These are phyloP conservation scores for Cyprinodon tularosa DNA, from an alignment of 2,113 vertebrate genomes.

Conservation along the genomic window DNA sequence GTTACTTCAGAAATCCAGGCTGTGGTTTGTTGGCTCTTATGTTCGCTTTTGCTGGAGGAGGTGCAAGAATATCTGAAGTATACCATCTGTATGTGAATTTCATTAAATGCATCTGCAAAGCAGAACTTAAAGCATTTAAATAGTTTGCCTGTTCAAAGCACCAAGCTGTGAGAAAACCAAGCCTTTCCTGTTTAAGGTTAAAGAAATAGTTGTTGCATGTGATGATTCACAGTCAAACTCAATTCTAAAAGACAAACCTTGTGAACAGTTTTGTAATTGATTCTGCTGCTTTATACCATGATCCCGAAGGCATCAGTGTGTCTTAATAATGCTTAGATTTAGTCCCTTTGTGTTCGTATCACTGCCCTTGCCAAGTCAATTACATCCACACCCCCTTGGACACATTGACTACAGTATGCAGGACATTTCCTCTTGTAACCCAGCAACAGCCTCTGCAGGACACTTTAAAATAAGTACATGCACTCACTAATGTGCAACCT, in stretches of 20 bases:
- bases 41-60: background rate
- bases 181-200: background rate
- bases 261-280: slow-evolving; percentile 24
- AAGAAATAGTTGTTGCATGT: background rate
- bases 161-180: background rate
- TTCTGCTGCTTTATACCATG: slow-evolving; percentile 28
- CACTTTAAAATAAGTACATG: slow-evolving; percentile 34
- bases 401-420: slow-evolving; percentile 65
- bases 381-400: slow-evolving; percentile 46
- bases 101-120: slow-evolving; percentile 43
- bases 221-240: slow-evolving; percentile 1
- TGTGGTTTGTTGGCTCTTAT: background rate
- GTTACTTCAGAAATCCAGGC: background rate
- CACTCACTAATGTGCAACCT: background rate
- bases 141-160: background rate
- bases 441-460: slow-evolving; percentile 68
- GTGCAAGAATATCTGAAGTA: background rate
- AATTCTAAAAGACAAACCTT: slow-evolving; percentile 22
- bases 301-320: slow-evolving; percentile 6
- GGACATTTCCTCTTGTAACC: slow-evolving; percentile 75
- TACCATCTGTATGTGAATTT: slow-evolving; percentile 34
- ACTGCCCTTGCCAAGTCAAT: slow-evolving; percentile 69
- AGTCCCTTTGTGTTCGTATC: slow-evolving; percentile 37
- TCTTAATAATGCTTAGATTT: slow-evolving; percentile 2
- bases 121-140: background rate